Conservation (phyloP, 2,113 vertebrate species). For the Cynopterus brachyotis region DNA sequence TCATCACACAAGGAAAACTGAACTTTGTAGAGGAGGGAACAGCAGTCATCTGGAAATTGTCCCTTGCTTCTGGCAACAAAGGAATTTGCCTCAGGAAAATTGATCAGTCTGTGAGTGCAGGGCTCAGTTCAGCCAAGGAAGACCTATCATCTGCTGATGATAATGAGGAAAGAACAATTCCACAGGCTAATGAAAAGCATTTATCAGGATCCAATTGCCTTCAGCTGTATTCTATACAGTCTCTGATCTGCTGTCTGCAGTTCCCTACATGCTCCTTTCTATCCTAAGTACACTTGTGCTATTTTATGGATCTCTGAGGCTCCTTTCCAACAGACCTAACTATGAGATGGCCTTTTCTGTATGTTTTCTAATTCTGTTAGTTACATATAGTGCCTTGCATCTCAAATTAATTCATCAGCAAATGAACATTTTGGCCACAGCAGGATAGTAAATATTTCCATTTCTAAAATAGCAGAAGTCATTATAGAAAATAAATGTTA, state of each 20-base stretch:
- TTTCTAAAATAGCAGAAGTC: slow-evolving; percentile 49
- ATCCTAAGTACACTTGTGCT: background rate
- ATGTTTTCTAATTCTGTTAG: slow-evolving; percentile 48
- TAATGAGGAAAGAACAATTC: slow-evolving; percentile 36
- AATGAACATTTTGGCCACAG: slow-evolving; percentile 47
- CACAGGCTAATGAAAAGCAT: background rate
- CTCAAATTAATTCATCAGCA: slow-evolving; percentile 63
- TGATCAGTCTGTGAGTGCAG: background rate
- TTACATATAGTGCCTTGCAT: slow-evolving; percentile 40
- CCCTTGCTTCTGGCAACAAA: slow-evolving; percentile 46
- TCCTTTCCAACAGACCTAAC: slow-evolving; percentile 29
- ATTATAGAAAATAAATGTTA: slow-evolving; percentile 52
- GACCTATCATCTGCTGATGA: slow-evolving; percentile 22
- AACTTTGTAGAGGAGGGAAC: background rate
- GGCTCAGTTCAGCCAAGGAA: slow-evolving; percentile 25
- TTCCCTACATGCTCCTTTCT: background rate
- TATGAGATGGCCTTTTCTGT: background rate
- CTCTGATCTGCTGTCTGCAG: background rate
- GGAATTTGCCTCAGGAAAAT: slow-evolving; percentile 49
- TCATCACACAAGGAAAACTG: background rate
- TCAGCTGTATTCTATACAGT: background rate
- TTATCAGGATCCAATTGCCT: background rate
- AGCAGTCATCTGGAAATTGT: slow-evolving; percentile 44
- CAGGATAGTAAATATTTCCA: slow-evolving; percentile 52
- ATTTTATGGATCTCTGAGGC: background rate